phyloP scores from a whole-genome alignment of 1,140 invertebrate genomes.

The Sarcophaga peregrina region DNA sequence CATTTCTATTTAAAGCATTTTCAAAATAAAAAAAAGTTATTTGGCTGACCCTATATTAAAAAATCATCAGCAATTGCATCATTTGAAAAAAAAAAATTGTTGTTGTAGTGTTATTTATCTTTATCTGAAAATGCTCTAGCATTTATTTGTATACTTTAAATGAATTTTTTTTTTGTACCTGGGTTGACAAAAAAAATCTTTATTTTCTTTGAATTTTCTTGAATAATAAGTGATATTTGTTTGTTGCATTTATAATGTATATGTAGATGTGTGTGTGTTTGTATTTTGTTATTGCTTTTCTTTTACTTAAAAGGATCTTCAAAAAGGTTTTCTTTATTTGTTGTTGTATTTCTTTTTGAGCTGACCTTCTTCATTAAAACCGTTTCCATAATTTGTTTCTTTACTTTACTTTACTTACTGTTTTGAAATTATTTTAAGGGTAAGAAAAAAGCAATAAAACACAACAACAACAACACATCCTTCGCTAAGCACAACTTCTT shows the following conservation, averaged over 20 bases:
- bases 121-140: no score
- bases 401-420: not conserved
- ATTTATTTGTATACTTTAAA: not conserved
- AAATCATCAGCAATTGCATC: slow-evolving; percentile 2
- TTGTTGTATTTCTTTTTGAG: not conserved
- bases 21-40: not conserved
- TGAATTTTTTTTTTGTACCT: not conserved
- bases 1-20: no score
- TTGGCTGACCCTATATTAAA: not conserved
- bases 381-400: not conserved
- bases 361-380: slow-evolving; percentile 15
- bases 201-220: not conserved
- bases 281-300: slow-evolving; percentile 26
- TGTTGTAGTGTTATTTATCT: not conserved
- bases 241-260: not conserved
- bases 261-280: not conserved
- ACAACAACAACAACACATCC: no score
- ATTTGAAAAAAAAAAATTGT: not conserved
- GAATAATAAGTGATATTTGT: no score
- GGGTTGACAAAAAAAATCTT: slow-evolving; percentile 19
- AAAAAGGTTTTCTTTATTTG: slow-evolving; percentile 20
- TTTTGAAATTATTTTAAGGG: not conserved
- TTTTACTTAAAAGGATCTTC: slow-evolving; percentile 24
- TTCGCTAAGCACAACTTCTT: not conserved
- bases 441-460: slow-evolving; percentile 7